Percentiles rank a stretch among this genome's conserved stretches.
Evolutionary conservation across 2,888 invertebrate species (phyloP).

Genomic region (Diploptera punctata): DNA sequence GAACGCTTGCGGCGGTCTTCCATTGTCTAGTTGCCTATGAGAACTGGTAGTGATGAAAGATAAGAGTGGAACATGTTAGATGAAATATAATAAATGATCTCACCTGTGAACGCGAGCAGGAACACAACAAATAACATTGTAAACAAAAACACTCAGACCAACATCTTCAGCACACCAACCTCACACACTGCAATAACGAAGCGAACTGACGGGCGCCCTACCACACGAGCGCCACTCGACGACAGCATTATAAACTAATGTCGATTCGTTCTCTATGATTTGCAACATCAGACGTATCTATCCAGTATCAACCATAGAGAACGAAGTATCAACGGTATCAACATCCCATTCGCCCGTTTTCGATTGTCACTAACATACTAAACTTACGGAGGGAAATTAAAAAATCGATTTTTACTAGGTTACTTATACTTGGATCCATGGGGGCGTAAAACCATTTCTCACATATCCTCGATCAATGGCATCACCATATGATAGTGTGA

Average conservation of each 20-base stretch:
- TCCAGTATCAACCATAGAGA: too few relatives aligned
- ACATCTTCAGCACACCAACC: neutral
- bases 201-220: neutral
- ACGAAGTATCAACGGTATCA: too few relatives aligned
- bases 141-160: neutral
- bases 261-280: too few relatives aligned
- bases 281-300: too few relatives aligned
- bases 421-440: too few relatives aligned
- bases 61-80: neutral
- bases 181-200: neutral
- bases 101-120: neutral
- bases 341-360: too few relatives aligned
- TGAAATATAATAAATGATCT: neutral
- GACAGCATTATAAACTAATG: neutral
- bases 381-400: too few relatives aligned
- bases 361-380: too few relatives aligned
- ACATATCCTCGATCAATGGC: too few relatives aligned
- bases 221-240: conserved; percentile 1
- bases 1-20: neutral
- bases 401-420: too few relatives aligned
- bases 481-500: too few relatives aligned
- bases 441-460: too few relatives aligned
- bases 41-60: neutral
- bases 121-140: conserved; percentile 2
- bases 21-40: neutral